Evolutionary conservation across 2,797 vertebrate species (phyloP).

Genomic region (Dromococcyx pavoninus): DNA sequence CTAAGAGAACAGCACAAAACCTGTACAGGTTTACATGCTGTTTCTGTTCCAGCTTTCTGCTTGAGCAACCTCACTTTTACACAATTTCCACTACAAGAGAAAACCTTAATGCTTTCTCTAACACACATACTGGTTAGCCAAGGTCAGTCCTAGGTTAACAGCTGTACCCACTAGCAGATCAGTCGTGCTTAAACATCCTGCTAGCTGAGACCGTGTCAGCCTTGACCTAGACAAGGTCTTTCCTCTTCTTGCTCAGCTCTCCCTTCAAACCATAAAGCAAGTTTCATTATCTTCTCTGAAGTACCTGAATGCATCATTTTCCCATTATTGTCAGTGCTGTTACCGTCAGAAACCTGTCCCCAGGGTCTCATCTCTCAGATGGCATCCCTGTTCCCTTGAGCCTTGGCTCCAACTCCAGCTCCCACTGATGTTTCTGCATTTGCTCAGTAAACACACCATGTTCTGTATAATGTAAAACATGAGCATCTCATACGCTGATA

Average conservation of each 20-base stretch:
- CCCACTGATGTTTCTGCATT: neutral
- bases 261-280: neutral
- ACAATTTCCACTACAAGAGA: neutral
- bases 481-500: neutral
- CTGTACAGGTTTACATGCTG: neutral
- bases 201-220: neutral
- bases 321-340: neutral
- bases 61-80: neutral
- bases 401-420: neutral
- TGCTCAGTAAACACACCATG: neutral
- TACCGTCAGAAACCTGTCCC: neutral
- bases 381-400: neutral
- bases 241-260: neutral
- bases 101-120: neutral
- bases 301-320: neutral
- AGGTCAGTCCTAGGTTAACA: neutral
- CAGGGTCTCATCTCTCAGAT: neutral
- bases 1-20: neutral
- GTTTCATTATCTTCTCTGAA: neutral
- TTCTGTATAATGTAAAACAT: neutral
- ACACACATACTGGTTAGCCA: neutral
- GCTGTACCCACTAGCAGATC: neutral
- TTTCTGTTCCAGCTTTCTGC: neutral
- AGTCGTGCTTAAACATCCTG: neutral
- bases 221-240: conserved; percentile 12